These are phyloP conservation scores for Morone saxatilis DNA, from an alignment of 2,113 vertebrate genomes.

Conservation along the genomic window DNA sequence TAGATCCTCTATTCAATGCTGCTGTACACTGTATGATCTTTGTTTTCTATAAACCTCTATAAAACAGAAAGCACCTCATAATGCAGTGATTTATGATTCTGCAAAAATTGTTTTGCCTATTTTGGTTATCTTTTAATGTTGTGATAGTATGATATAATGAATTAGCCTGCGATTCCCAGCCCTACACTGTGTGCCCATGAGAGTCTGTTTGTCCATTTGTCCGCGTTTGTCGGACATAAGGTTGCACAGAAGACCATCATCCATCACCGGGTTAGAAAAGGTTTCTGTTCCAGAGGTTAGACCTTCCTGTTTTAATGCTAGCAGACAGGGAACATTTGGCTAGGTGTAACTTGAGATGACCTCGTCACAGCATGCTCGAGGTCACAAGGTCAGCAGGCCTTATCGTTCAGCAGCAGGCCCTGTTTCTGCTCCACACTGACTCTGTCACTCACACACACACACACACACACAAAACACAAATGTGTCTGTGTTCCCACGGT, in stretches of 20 bases:
- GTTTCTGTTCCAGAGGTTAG: conserved; percentile 57
- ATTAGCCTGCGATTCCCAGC: not conserved
- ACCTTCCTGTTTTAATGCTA: conserved; percentile 63
- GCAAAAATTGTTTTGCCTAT: not conserved
- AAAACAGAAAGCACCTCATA: not conserved
- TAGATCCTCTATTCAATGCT: not conserved
- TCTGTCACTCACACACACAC: conserved; percentile 12
- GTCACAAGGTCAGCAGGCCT: conserved; percentile 75
- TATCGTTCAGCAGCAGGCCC: conserved; percentile 70
- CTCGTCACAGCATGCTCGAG: conserved; percentile 57
- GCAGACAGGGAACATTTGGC: conserved; percentile 71
- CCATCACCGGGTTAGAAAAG: conserved; percentile 51
- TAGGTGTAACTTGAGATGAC: conserved; percentile 74
- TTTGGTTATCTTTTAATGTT: not conserved
- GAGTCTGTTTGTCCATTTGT: conserved; percentile 30
- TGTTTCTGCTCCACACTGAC: conserved; percentile 50
- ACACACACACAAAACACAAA: conserved; percentile 19
- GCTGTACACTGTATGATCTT: not conserved
- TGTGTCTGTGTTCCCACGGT: conserved; percentile 72
- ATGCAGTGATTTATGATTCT: not conserved
- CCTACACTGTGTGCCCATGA: not conserved
- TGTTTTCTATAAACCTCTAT: not conserved
- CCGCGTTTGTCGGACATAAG: conserved; percentile 34
- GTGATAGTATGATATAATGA: not conserved
- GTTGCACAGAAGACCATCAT: conserved; percentile 46